Evolutionary conservation across 2,888 invertebrate species (phyloP), one percentile per base, ranked within the genome.

Genomic region (Oxystoma pomonae): DNA sequence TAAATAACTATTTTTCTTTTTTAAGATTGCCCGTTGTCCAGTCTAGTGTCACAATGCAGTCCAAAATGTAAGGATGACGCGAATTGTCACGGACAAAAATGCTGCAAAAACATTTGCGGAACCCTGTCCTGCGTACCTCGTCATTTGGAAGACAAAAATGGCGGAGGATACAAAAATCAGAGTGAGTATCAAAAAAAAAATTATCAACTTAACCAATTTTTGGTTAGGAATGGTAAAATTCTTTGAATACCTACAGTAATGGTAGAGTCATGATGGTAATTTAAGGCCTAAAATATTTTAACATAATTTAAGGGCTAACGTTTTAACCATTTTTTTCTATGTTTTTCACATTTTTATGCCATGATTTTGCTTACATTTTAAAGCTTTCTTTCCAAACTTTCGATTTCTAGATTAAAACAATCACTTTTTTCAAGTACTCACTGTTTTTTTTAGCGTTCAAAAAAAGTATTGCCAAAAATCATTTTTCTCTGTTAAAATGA

Each of bases 91-190:
- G 82, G 85, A 60, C 87, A 86, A 68, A 85, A 87, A 74, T 86
- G 87, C 69, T 91, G 90, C 76, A 82, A 86, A 7, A 90, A 91
- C 78, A 78, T 85, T 62, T 90, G 91, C 80, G 87, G 89, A 70
- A 81, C 83, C 58, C 87, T 85, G 74, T 90, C 90, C 1, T 91
- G 91, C 73, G 82, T 84, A 0, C 74, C 74, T 2, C 74, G 74
- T 9, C 74, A 77, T 65, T 70, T 73, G 52, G 69, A 65, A 20
- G 69, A 70, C 12, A 67, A 69, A 52, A 67, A 64, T 16, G 72
- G 75, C 59, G 69, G 69, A 58, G 71, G 70, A 62, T 73, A 73
- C 52, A 72, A 73, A 65, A 71, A 69, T 21, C 69, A 70, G 65
- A 68, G 69, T 59, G 59, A 68, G 1, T 71, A 70, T 71, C 59